Conservation (phyloP, 2,113 vertebrate genomes). For the Entelurus aequoreus region DNA sequence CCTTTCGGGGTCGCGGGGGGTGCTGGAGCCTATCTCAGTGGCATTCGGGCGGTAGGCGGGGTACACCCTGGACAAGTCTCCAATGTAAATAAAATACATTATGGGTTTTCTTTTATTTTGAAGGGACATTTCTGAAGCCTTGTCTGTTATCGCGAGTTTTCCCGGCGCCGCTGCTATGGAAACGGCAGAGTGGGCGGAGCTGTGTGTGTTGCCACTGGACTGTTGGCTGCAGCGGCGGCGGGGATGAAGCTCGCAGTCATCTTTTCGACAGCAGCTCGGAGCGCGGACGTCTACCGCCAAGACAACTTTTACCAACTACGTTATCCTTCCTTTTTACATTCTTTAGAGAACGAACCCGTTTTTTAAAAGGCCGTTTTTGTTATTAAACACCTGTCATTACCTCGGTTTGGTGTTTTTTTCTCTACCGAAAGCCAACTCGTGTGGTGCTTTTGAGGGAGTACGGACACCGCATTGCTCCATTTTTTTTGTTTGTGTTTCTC, state of each 20-base stretch:
- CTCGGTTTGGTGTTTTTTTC: background rate
- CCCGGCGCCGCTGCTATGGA: constrained; percentile 31
- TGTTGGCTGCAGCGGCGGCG: constrained; percentile 27
- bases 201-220: constrained; percentile 25
- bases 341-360: background rate
- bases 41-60: too few species aligned
- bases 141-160: background rate
- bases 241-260: constrained; percentile 35
- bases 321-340: background rate
- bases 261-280: background rate
- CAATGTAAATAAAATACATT: too few species aligned
- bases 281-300: background rate
- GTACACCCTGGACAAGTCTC: too few species aligned
- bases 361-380: background rate
- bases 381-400: constrained; percentile 43
- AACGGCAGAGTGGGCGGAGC: constrained; percentile 49
- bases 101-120: constrained; percentile 30
- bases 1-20: too few species aligned
- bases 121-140: constrained; percentile 6
- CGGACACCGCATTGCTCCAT: background rate
- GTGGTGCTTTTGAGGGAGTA: constrained; percentile 6
- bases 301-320: constrained; percentile 32
- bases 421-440: constrained; percentile 8
- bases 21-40: too few species aligned
- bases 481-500: constrained; percentile 5